Evolutionary conservation across 2,113 vertebrate species (phyloP).

Genomic region (Motacilla tschutschensis): DNA sequence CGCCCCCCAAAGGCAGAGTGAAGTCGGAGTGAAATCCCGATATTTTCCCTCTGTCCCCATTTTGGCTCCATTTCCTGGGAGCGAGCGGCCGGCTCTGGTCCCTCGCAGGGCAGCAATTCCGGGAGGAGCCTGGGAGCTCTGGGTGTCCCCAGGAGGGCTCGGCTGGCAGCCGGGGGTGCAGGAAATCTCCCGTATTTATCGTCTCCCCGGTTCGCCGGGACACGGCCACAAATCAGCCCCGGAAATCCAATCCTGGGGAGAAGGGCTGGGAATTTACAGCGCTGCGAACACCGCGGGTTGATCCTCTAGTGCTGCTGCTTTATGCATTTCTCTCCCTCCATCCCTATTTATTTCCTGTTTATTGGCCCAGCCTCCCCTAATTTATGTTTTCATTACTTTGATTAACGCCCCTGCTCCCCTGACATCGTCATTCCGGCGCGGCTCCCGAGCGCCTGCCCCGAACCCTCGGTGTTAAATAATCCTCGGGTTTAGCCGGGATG

Average conservation of each 20-base stretch:
- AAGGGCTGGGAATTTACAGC: not conserved
- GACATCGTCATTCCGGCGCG: not conserved
- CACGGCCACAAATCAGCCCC: not conserved
- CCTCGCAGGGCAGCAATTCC: not conserved
- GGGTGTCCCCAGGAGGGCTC: rapidly evolving
- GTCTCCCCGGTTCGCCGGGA: not conserved
- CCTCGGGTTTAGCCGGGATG: not conserved
- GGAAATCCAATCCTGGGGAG: not conserved
- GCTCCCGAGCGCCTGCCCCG: too few species aligned
- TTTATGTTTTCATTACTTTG: conserved; percentile 43
- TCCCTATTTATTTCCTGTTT: conserved; percentile 28
- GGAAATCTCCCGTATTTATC: not conserved
- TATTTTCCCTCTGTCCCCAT: rapidly evolving
- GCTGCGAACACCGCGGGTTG: not conserved
- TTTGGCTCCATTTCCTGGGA: rapidly evolving
- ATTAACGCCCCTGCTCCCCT: not conserved
- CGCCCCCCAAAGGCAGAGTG: rapidly evolving
- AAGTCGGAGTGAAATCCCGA: rapidly evolving
- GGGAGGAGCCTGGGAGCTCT: not conserved
- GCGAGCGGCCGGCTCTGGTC: rapidly evolving
- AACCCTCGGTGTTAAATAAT: conserved; percentile 4
- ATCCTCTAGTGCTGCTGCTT: not conserved
- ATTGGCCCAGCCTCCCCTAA: conserved; percentile 14
- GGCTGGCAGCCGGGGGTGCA: not conserved
- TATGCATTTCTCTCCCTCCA: not conserved